Conservation (phyloP, 2,888 invertebrate species). For the Brenthis ino region DNA sequence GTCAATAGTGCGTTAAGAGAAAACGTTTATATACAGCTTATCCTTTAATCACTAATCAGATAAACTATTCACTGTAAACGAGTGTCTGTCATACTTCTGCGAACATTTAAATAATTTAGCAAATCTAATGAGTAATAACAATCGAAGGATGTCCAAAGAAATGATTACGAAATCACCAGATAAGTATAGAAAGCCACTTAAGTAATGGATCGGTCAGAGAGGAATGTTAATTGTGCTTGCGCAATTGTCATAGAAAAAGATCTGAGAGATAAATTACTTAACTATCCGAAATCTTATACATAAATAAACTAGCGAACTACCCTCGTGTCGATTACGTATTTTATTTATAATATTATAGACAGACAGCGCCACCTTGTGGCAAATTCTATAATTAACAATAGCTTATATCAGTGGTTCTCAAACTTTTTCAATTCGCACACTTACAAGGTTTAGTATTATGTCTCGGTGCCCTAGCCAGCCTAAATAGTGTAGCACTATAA, state of each 20-base stretch:
- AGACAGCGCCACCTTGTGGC: too few species aligned
- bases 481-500: too few species aligned
- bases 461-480: too few species aligned
- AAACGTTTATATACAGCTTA: too few species aligned
- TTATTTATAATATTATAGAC: too few species aligned
- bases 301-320: neutral
- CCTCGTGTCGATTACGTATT: too few species aligned
- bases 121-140: slow-evolving; percentile 21
- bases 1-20: too few species aligned
- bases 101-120: slow-evolving; percentile 17
- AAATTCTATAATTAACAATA: too few species aligned
- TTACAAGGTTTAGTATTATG: too few species aligned
- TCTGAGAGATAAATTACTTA: neutral
- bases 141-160: slow-evolving; percentile 30
- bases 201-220: slow-evolving; percentile 62
- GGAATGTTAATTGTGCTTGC: slow-evolving; percentile 60
- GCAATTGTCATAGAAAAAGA: slow-evolving; percentile 41
- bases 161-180: slow-evolving; percentile 37
- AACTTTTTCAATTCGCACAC: too few species aligned
- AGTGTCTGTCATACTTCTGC: slow-evolving; percentile 9
- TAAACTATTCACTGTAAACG: neutral
- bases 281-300: neutral
- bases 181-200: slow-evolving; percentile 54
- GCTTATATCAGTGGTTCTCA: too few species aligned
- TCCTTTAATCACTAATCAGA: neutral